Conservation (phyloP, 2,797 vertebrate genomes). For the Pyrrhura leucotis region DNA sequence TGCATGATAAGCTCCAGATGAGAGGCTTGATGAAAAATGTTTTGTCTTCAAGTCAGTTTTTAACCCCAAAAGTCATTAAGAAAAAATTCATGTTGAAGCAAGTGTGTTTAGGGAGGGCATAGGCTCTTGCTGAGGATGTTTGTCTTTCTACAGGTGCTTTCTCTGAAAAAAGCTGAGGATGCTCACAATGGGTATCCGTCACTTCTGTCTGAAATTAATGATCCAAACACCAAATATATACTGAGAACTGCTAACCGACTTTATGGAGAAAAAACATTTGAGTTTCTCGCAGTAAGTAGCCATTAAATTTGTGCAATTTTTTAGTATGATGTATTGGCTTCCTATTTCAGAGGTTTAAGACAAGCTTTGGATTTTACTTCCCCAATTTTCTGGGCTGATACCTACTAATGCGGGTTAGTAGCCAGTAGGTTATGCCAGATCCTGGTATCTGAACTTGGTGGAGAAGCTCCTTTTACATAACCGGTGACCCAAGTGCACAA, state of each 20-base stretch:
- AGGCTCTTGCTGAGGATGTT: not conserved
- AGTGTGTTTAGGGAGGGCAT: not conserved
- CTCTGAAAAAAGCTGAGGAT: slow-evolving; percentile 32
- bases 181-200: slow-evolving; percentile 68
- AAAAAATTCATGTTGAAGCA: not conserved
- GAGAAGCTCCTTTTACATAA: not conserved
- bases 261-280: slow-evolving; percentile 85
- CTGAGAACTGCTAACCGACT: slow-evolving; percentile 87
- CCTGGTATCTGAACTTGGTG: rapidly evolving
- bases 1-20: not conserved
- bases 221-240: slow-evolving; percentile 75
- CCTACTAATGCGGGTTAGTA: not conserved
- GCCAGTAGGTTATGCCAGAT: not conserved
- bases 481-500: not conserved
- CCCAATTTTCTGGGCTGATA: not conserved
- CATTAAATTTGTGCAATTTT: rapidly evolving
- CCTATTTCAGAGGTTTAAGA: not conserved
- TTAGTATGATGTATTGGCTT: not conserved
- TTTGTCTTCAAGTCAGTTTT: not conserved
- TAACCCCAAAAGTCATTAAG: not conserved
- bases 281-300: slow-evolving; percentile 84
- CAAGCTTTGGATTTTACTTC: not conserved
- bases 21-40: not conserved
- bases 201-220: slow-evolving; percentile 81
- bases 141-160: slow-evolving; percentile 63